Evolutionary conservation across 2,113 vertebrate genomes (phyloP).

Genomic region (Felis chaus): DNA sequence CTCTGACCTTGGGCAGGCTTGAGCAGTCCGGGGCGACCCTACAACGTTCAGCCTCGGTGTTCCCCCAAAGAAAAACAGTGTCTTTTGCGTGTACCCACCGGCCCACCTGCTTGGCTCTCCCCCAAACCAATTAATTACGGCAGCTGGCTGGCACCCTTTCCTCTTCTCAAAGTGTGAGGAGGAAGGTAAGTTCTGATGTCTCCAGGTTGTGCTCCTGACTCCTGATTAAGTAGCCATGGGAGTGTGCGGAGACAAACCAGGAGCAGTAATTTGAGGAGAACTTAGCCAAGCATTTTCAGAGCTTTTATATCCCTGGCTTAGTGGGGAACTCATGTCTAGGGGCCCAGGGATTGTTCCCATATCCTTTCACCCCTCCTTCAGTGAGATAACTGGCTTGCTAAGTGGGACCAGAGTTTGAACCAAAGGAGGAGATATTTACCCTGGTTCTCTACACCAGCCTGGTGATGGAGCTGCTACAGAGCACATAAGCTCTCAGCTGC

Average conservation of each 20-base stretch:
- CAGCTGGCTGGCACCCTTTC: background rate
- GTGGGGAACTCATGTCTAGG: background rate
- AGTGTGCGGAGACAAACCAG: background rate
- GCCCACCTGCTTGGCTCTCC: background rate
- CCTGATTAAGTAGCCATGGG: background rate
- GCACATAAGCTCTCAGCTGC: background rate
- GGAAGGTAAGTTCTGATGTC: background rate
- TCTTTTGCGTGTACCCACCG: background rate
- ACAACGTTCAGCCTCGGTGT: background rate
- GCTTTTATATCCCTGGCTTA: background rate
- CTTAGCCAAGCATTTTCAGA: background rate
- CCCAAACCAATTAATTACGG: background rate
- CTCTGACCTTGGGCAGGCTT: slow-evolving; percentile 82
- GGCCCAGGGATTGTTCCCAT: background rate
- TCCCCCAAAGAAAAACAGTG: background rate
- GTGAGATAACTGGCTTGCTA: background rate
- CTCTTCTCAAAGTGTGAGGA: background rate
- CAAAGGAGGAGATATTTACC: slow-evolving; percentile 14
- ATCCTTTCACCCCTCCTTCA: background rate
- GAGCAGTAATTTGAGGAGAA: background rate
- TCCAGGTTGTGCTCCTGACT: background rate
- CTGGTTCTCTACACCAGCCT: background rate
- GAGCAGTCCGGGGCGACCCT: background rate
- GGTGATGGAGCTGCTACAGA: background rate
- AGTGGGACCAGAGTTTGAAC: slow-evolving; percentile 19